These are phyloP conservation scores for Nerophis ophidion DNA, from an alignment of 2,113 vertebrate genomes.

Conservation along the genomic window DNA sequence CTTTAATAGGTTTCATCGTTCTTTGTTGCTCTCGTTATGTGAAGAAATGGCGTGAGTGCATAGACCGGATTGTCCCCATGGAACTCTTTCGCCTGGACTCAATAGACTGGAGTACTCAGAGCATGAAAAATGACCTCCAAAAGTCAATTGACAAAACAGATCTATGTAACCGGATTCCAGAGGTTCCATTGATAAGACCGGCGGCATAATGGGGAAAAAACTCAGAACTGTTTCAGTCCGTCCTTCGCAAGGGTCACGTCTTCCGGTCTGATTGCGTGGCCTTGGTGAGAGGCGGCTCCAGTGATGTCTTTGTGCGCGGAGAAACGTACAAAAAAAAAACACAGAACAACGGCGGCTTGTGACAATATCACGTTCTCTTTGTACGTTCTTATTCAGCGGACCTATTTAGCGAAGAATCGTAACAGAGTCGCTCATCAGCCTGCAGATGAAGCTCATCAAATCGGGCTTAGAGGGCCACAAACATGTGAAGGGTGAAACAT, in stretches of 20 bases:
- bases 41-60: conserved; percentile 58
- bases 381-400: conserved; percentile 32
- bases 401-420: conserved; percentile 26
- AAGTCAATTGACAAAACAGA: too few species aligned
- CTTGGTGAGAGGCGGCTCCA: conserved; percentile 32
- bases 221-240: conserved; percentile 36
- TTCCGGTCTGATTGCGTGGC: conserved; percentile 39
- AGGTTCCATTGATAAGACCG: too few species aligned
- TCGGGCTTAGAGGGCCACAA: conserved; percentile 14
- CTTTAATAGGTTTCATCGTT: conserved; percentile 45
- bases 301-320: conserved; percentile 33
- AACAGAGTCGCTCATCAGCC: conserved; percentile 16
- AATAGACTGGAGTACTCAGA: too few species aligned
- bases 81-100: too few species aligned
- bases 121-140: too few species aligned
- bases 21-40: conserved; percentile 36
- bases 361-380: conserved; percentile 54
- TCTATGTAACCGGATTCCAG: too few species aligned
- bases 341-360: conserved; percentile 53
- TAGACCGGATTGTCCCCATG: too few species aligned
- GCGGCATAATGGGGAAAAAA: too few species aligned
- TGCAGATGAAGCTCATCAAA: conserved; percentile 17
- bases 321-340: conserved; percentile 24
- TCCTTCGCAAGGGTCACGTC: conserved; percentile 63
- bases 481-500: conserved; percentile 55